A percentile compares a stretch with the other conserved stretches of the same genome.
These are phyloP conservation scores for Coregonus ussuriensis DNA, from an alignment of 2,797 vertebrate genomes.

Conservation along the genomic window DNA sequence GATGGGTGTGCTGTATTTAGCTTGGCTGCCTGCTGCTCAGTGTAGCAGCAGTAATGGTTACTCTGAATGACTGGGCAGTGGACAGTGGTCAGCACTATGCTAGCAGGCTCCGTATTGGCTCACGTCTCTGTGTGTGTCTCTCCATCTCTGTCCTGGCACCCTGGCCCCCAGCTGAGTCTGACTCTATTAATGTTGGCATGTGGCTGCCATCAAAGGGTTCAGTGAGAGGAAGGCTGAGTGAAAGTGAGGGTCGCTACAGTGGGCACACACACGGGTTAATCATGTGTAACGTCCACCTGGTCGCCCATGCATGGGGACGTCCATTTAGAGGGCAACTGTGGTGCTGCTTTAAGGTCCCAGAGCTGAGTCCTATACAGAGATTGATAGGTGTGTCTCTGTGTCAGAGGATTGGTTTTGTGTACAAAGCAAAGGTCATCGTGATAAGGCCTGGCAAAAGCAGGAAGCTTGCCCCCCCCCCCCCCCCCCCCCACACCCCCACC, in stretches of 20 bases:
- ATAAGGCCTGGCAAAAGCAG: conserved; percentile 8
- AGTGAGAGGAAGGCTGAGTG: not conserved
- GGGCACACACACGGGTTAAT: not conserved
- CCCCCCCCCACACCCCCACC: no score
- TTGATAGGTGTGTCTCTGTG: not conserved
- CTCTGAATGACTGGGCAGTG: not conserved
- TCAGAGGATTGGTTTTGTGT: conserved; percentile 7
- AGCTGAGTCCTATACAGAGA: not conserved
- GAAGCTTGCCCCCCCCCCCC: not conserved
- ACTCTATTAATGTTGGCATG: not conserved
- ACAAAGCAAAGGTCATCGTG: conserved; percentile 45
- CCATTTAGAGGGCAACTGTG: not conserved
- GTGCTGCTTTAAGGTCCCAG: not conserved
- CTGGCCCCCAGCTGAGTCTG: not conserved
- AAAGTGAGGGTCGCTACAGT: not conserved
- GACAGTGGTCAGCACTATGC: not conserved
- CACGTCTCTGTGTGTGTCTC: not conserved
- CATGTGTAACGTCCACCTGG: not conserved
- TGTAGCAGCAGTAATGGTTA: not conserved
- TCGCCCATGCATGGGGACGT: not conserved
- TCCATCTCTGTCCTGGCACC: not conserved
- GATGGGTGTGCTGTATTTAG: not conserved
- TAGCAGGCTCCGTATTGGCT: not conserved
- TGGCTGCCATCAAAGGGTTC: conserved; percentile 5
- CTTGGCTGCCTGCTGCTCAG: not conserved